These are phyloP conservation scores for Lordiphosa mommai DNA, from an alignment of 1,140 invertebrate species.

Conservation along the genomic window DNA sequence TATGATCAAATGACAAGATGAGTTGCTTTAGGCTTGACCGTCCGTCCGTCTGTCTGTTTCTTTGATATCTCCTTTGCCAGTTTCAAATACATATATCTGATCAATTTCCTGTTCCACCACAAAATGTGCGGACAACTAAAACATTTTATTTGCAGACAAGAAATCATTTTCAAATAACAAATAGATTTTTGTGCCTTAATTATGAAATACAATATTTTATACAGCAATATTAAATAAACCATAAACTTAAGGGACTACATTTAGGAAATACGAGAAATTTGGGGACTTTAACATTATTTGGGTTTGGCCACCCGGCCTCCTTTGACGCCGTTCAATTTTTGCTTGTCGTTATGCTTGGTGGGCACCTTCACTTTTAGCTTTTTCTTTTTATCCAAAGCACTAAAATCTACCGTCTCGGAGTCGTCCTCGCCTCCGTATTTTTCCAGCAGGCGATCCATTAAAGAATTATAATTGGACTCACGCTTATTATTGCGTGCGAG, in stretches of 20 bases:
- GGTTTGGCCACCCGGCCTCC: constrained; percentile 54
- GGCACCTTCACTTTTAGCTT: constrained; percentile 43
- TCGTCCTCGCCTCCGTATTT: constrained; percentile 74
- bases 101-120: too few species aligned
- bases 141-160: too few species aligned
- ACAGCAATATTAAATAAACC: not conserved
- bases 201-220: not conserved
- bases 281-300: not conserved
- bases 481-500: constrained; percentile 56
- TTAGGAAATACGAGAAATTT: not conserved
- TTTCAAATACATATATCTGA: too few species aligned
- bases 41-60: too few species aligned
- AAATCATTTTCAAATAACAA: too few species aligned
- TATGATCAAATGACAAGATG: too few species aligned
- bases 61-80: too few species aligned
- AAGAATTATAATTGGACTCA: constrained; percentile 41
- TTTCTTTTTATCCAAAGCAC: constrained; percentile 43
- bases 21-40: too few species aligned
- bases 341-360: constrained; percentile 20
- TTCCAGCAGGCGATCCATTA: constrained; percentile 64
- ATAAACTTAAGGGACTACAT: not conserved
- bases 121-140: too few species aligned
- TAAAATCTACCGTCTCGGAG: constrained; percentile 53
- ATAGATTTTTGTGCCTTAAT: too few species aligned
- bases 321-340: constrained; percentile 40